Conservation (phyloP, 2,797 vertebrate genomes). For the Paramormyrops hopkinsi region DNA sequence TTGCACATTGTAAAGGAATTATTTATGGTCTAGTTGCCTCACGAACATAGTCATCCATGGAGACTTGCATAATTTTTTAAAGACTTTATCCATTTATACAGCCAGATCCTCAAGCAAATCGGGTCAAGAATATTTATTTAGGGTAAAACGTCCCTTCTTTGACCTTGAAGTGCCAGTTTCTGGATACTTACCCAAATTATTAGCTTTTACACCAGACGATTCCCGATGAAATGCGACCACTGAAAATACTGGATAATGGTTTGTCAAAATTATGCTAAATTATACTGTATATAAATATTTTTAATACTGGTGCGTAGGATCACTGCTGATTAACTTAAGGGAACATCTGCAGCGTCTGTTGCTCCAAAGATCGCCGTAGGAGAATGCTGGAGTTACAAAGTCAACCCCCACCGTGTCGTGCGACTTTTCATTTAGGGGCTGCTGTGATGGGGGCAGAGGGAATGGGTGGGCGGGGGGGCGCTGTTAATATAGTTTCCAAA, state of each 20-base stretch:
- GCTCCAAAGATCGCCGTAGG: conserved; percentile 20
- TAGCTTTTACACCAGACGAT: background rate
- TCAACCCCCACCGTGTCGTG: conserved; percentile 17
- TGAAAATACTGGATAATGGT: conserved; percentile 17
- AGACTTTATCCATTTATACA: background rate
- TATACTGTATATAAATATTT: background rate
- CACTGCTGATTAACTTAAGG: conserved; percentile 31
- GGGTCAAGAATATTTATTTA: background rate
- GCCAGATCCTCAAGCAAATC: background rate
- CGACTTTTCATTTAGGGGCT: conserved; percentile 13
- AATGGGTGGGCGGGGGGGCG: conserved; percentile 16
- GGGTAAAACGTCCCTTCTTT: background rate
- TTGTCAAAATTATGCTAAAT: background rate
- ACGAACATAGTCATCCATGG: background rate
- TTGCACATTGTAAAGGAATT: background rate
- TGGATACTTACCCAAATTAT: background rate
- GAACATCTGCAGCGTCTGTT: conserved; percentile 36
- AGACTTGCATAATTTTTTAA: background rate
- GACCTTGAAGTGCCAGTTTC: background rate
- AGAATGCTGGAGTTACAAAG: conserved; percentile 27
- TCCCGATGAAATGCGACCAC: background rate
- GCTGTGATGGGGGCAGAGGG: conserved; percentile 13
- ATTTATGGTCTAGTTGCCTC: background rate
- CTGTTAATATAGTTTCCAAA: conserved; percentile 27
- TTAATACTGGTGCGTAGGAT: conserved; percentile 29